A percentile compares a stretch with the other conserved stretches of the same genome.
These are phyloP conservation scores for Lanistes nyassanus DNA, from an alignment of 1,140 invertebrate genomes.

Conservation along the genomic window DNA sequence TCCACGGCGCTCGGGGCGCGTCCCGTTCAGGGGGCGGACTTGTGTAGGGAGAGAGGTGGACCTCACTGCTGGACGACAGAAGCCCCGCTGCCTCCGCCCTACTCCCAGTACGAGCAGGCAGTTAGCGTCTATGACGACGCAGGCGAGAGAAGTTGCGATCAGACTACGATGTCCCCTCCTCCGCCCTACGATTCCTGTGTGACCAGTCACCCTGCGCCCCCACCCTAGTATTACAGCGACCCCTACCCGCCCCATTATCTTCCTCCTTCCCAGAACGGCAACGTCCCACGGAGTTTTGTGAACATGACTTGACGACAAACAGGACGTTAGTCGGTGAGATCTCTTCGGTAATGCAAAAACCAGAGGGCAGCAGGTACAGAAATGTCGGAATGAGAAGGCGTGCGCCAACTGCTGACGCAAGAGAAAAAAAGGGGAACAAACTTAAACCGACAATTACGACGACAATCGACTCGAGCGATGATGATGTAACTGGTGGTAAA, in stretches of 20 bases:
- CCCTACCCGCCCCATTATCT: not conserved
- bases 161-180: slow-evolving; percentile 9
- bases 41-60: not conserved
- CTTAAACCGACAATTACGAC: not conserved
- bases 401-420: not conserved
- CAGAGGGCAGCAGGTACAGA: not conserved
- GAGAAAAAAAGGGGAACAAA: not conserved
- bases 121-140: not conserved
- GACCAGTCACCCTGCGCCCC: slow-evolving; percentile 1
- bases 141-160: not conserved
- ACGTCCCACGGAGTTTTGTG: too few relatives aligned
- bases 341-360: not conserved
- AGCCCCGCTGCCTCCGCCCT: not conserved
- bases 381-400: not conserved
- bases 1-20: not conserved
- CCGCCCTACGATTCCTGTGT: slow-evolving; percentile 9
- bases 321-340: too few relatives aligned
- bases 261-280: not conserved
- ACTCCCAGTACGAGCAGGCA: not conserved
- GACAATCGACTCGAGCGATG: not conserved
- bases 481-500: not conserved
- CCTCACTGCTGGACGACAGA: not conserved
- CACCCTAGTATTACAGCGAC: not conserved
- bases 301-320: not conserved
- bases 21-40: not conserved